Evolutionary conservation across 2,797 vertebrate species (phyloP).

Genomic region (Rhadinocentrus ornatus): DNA sequence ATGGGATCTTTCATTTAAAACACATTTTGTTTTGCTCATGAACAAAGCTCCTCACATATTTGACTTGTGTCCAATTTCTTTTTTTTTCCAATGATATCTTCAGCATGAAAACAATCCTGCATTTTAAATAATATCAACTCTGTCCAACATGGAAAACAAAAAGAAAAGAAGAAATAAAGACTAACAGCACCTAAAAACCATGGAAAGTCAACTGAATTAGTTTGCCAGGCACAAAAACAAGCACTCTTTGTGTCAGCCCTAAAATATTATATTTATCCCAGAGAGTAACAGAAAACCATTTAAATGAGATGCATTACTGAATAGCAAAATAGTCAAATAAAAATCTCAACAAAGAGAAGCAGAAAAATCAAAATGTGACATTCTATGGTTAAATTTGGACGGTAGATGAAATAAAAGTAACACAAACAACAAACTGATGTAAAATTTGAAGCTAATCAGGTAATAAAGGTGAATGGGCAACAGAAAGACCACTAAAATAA

Average conservation of each 20-base stretch:
- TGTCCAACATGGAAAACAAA: not conserved
- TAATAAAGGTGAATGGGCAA: not conserved
- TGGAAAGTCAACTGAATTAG: not conserved
- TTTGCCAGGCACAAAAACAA: not conserved
- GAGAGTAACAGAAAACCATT: not conserved
- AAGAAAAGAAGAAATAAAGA: not conserved
- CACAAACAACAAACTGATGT: not conserved
- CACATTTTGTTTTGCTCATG: constrained; percentile 39
- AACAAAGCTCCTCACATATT: constrained; percentile 22
- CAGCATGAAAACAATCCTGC: not conserved
- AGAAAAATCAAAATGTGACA: not conserved
- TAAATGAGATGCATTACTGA: not conserved
- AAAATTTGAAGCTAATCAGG: not conserved
- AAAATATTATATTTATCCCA: not conserved
- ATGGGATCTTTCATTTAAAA: constrained; percentile 28
- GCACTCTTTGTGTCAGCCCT: not conserved
- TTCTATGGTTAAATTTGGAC: not conserved
- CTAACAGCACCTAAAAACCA: constrained; percentile 1
- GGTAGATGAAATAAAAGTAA: not conserved
- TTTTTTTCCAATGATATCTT: constrained; percentile 3
- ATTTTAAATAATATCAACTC: constrained; percentile 6
- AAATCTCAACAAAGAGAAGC: not conserved
- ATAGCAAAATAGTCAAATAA: not conserved
- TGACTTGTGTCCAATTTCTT: constrained; percentile 17
- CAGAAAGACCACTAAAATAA: not conserved